A percentile compares a stretch with the other conserved stretches of the same genome.
Evolutionary conservation across 2,888 invertebrate species (phyloP).

Genomic region (Amphipyra tragopoginis): DNA sequence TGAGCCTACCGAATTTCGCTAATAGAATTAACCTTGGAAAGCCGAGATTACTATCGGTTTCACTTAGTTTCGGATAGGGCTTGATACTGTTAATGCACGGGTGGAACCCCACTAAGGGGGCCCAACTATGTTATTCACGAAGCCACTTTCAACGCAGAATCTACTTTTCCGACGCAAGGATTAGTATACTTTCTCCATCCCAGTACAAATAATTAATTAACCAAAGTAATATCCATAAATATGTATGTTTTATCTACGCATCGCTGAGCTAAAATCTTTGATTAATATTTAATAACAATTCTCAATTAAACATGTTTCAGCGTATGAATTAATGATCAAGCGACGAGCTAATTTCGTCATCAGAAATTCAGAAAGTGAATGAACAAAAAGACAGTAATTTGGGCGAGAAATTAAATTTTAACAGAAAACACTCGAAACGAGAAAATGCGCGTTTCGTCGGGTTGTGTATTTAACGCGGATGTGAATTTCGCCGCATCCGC

Average conservation of each 20-base stretch:
- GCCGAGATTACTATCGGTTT: slow-evolving; percentile 57
- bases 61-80: slow-evolving; percentile 51
- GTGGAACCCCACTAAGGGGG: slow-evolving; percentile 39
- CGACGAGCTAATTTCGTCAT: slow-evolving; percentile 77
- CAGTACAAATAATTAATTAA: slow-evolving; percentile 58
- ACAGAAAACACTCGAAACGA: slow-evolving; percentile 84
- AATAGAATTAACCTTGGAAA: slow-evolving; percentile 52
- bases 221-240: slow-evolving; percentile 56
- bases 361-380: slow-evolving; percentile 85
- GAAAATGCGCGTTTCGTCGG: slow-evolving; percentile 80
- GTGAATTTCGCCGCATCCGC: slow-evolving; percentile 88
- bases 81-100: slow-evolving; percentile 49
- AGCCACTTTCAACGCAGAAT: slow-evolving; percentile 48
- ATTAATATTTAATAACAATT: slow-evolving; percentile 76
- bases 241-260: slow-evolving; percentile 58
- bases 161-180: slow-evolving; percentile 54
- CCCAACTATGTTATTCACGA: slow-evolving; percentile 52
- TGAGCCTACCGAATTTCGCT: slow-evolving; percentile 38
- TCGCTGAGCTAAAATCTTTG: slow-evolving; percentile 65
- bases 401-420: slow-evolving; percentile 86
- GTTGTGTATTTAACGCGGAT: slow-evolving; percentile 89
- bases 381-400: slow-evolving; percentile 87
- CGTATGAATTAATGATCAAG: slow-evolving; percentile 78
- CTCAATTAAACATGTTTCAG: slow-evolving; percentile 74
- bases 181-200: slow-evolving; percentile 56